phyloP scores from a whole-genome alignment of 2,888 invertebrate genomes.

The Cantharis flavilabris region DNA sequence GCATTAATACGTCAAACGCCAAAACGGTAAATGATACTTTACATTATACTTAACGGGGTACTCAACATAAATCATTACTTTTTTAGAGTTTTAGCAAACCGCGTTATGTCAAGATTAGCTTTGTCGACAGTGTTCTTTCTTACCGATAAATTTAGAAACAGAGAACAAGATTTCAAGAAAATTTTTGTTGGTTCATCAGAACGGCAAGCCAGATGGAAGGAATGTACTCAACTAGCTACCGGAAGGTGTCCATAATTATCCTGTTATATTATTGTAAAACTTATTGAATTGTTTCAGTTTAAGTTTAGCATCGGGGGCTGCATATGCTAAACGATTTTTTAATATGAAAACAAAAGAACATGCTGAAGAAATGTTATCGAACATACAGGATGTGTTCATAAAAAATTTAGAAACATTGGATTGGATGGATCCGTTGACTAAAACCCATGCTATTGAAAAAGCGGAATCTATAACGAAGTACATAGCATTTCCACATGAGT shows the following conservation, averaged over 20 bases:
- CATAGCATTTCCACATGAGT: slow-evolving; percentile 90
- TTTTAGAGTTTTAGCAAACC: slow-evolving; percentile 78
- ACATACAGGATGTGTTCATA: slow-evolving; percentile 81
- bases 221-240: slow-evolving; percentile 80
- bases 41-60: background rate
- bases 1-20: slow-evolving; percentile 60
- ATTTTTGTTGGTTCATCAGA: slow-evolving; percentile 82
- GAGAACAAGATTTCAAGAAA: slow-evolving; percentile 80
- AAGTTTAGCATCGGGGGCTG: slow-evolving; percentile 76
- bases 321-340: slow-evolving; percentile 87
- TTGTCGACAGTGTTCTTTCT: slow-evolving; percentile 81
- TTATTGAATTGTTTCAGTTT: slow-evolving; percentile 57
- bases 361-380: slow-evolving; percentile 84
- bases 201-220: slow-evolving; percentile 87
- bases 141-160: slow-evolving; percentile 74
- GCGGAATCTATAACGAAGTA: slow-evolving; percentile 83
- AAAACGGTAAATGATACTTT: slow-evolving; percentile 50
- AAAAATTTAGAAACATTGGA: slow-evolving; percentile 77
- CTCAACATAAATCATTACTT: background rate
- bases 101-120: slow-evolving; percentile 89
- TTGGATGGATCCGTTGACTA: slow-evolving; percentile 92
- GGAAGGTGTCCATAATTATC: slow-evolving; percentile 61
- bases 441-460: slow-evolving; percentile 75
- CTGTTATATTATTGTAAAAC: background rate
- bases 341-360: slow-evolving; percentile 81